Evolutionary conservation across 2,113 vertebrate species (phyloP), one percentile per base, ranked within the genome.

Genomic region (Phyllostomus hastatus): DNA sequence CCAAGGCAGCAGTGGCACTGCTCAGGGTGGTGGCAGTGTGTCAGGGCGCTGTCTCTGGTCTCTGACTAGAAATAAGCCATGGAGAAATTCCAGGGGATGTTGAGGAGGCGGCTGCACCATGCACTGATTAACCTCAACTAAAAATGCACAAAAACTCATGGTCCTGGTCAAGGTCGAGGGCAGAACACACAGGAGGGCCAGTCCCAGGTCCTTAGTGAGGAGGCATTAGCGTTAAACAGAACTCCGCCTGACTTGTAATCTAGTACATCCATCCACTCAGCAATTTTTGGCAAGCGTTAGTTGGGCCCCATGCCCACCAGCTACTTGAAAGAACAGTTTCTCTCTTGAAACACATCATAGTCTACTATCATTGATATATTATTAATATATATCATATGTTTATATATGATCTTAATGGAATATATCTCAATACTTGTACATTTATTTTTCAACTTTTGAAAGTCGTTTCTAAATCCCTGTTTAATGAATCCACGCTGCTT

Each of bases 401-500:
- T 31, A 24, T 91, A 16, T 35, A 61, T 89, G 79, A 61, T 89
- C 66, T 67, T 57, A 67, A 35, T 72, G 70, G 33, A 72, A 48
- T 48, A 46, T 76, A 70, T 78, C 26, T 28, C 33, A 84, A 66
- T 57, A 82, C 6, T 41, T 93, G 20, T 46, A 20, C 33, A 66
- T 72, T 92, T 83, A 70, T 95, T 84, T 7, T 80, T 93, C 38
- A 78, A 54, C 31, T 73, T 75, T 93, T 8, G 50, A 95, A 86
- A 89, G 38, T 96, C 38, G 57, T 91, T 79, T 54, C 57, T 31
- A 83, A 91, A 38, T 87, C 35, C n/a, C 16, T 41, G 75, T 64
- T 83, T 89, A 84, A 57, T 67, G n/a, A 96, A 57, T 67, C 11
- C 57, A 94, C 88, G 83, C 59, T 35, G 80, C 50, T 83, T 64